Base-by-base conservation (phyloP, 1,140 invertebrate species). In the Agrilus planipennis region DNA sequence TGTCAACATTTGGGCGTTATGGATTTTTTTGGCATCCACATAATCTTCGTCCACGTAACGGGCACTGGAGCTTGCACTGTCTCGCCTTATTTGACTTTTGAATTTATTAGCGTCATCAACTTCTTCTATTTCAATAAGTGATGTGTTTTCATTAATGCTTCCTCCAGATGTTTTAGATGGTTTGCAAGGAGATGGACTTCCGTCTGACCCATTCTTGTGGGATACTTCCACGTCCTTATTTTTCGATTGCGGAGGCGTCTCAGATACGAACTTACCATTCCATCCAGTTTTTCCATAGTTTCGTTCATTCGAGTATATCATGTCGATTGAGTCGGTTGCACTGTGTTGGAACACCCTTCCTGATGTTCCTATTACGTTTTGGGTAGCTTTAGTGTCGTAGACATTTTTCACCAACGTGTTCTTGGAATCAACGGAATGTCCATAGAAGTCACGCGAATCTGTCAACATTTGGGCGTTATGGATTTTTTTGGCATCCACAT, bases 251-350 rank as follows among this genome's bases (percentile, higher is more conserved):
- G 21, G 22, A 2, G 53, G 50, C 15, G 38, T 38, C 44, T 58
- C 56, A 22, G 52, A 54, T 6, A 45, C 47, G 34, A 60, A 60
- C 39, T 55, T 35, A 6, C 58, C 58, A 44, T 58, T 60, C 58
- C 58, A 60, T 14, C 50, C 53, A 28, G 51, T 54, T 46, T 57
- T 55, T 25, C 56, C 58, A 42, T 59, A 59, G 28, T 47, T 55
- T 39, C 57, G 43, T 29, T 60, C 55, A 40, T 57, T 55, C 20
- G 57, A 59, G 47, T 56, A 59, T 11, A 59, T 44, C 14, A 57
- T 25, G 42, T 59, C 57, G 11, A 44, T 58, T 16, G 46, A 45
- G 32, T 53, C 54, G 6, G 34, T 37, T 19, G 44, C 52, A 22
- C 46, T 44, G 43, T 55, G 52, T 39, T 49, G 48, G 21, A 55